Percentiles rank a stretch among this genome's conserved stretches.
These are phyloP conservation scores for Capricornis sumatraensis DNA, from an alignment of 2,113 vertebrate genomes.

Conservation along the genomic window DNA sequence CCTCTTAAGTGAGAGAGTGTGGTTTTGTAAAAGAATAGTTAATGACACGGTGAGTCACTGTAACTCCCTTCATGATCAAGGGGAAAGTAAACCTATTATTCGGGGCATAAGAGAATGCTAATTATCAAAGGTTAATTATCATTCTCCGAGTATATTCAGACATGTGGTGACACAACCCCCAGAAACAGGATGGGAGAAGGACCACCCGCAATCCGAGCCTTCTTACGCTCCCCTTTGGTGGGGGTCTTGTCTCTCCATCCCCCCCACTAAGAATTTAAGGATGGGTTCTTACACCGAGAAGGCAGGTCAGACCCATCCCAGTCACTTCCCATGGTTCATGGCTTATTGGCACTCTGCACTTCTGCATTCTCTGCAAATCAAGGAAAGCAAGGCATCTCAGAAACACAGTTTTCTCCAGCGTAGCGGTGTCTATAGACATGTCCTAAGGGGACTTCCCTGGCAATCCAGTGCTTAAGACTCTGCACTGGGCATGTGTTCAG, in stretches of 20 bases:
- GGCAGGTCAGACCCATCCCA: background rate
- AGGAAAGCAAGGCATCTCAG: background rate
- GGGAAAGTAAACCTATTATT: background rate
- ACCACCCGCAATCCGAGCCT: fast-evolving
- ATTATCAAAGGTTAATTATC: background rate
- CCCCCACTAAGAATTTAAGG: background rate
- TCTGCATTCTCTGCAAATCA: background rate
- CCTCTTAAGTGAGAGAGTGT: background rate
- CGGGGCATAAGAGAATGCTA: background rate
- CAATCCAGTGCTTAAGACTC: background rate
- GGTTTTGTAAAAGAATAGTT: background rate
- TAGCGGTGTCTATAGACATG: fast-evolving
- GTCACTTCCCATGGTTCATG: background rate
- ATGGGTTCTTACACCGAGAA: background rate
- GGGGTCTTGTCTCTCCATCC: too few relatives aligned
- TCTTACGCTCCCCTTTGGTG: fast-evolving
- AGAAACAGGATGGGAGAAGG: background rate
- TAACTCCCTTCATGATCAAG: background rate
- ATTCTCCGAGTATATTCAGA: background rate
- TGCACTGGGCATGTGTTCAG: background rate
- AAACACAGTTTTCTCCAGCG: background rate
- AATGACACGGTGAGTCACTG: background rate
- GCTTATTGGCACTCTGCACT: fast-evolving
- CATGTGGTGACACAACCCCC: fast-evolving
- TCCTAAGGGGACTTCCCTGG: fast-evolving